Conservation (phyloP, 2,888 invertebrate genomes). For the Elegia similella region DNA sequence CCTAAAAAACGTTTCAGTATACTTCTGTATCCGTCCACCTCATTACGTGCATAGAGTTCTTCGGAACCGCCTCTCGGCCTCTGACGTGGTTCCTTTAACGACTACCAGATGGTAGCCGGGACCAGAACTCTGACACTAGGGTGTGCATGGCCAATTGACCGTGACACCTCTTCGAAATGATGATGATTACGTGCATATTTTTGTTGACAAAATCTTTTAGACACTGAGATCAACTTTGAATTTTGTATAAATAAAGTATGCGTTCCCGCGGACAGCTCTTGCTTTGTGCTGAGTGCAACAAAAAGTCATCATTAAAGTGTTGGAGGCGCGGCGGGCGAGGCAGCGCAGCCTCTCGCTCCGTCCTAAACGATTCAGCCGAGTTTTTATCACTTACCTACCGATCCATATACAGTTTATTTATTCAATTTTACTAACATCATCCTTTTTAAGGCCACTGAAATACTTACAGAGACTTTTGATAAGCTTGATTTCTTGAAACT, state of each 20-base stretch:
- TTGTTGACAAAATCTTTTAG: no score
- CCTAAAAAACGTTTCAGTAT: no score
- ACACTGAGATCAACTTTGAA: no score
- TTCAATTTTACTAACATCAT: conserved; percentile 62
- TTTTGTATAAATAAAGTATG: not conserved
- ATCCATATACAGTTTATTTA: conserved; percentile 70
- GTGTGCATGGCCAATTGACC: no score
- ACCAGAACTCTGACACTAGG: no score
- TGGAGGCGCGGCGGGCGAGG: conserved; percentile 67
- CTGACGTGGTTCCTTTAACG: no score
- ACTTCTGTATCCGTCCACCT: no score
- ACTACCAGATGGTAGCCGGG: no score
- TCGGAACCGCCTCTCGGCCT: no score
- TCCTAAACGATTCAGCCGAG: conserved; percentile 70
- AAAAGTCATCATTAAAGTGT: conserved; percentile 79
- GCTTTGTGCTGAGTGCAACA: conserved; percentile 52
- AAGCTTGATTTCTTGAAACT: conserved; percentile 9
- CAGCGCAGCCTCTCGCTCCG: conserved; percentile 61
- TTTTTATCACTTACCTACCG: conserved; percentile 71
- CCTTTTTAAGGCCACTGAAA: conserved; percentile 25
- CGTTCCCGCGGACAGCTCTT: conserved; percentile 39
- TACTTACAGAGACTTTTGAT: conserved; percentile 5
- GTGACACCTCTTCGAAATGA: no score
- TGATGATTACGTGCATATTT: no score
- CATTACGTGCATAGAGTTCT: no score